Conservation (phyloP, 2,888 invertebrate genomes). For the Andrena camellia region DNA sequence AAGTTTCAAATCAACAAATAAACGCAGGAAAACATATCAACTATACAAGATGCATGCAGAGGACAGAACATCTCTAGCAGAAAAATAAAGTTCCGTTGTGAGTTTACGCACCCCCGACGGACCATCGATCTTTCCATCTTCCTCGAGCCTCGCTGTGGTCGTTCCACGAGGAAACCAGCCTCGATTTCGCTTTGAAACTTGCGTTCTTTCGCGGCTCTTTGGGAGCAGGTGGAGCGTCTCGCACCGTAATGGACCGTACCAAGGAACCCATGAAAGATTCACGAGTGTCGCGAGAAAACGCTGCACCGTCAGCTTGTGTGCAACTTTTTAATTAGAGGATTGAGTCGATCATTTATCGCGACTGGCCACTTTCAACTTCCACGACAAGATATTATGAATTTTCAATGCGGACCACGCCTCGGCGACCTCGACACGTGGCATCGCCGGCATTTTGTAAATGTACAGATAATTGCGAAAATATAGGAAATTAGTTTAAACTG, state of each 20-base stretch:
- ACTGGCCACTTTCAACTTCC: too few species aligned
- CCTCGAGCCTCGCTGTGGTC: background rate
- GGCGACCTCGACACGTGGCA: background rate
- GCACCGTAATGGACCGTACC: conserved; percentile 50
- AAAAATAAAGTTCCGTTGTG: conserved; percentile 30
- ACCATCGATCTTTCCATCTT: conserved; percentile 50
- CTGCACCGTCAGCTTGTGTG: background rate
- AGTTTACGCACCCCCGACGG: conserved; percentile 33
- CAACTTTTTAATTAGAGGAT: conserved; percentile 66
- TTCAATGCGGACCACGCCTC: background rate
- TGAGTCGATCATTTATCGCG: conserved; percentile 9
- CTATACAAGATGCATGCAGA: background rate
- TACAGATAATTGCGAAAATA: background rate
- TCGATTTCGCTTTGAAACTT: background rate
- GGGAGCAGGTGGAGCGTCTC: conserved; percentile 55
- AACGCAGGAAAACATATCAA: too few species aligned
- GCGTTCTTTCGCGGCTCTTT: conserved; percentile 8
- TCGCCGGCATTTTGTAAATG: background rate
- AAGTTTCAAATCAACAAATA: too few species aligned
- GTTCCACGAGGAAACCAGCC: background rate
- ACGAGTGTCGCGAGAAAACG: conserved; percentile 36
- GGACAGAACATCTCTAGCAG: background rate
- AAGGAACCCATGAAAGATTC: conserved; percentile 62
- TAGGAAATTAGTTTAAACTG: background rate
- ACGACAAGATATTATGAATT: background rate